Percentiles rank a stretch among this genome's conserved stretches.
phyloP scores from a whole-genome alignment of 2,113 vertebrate genomes.

The Burhinus bistriatus region DNA sequence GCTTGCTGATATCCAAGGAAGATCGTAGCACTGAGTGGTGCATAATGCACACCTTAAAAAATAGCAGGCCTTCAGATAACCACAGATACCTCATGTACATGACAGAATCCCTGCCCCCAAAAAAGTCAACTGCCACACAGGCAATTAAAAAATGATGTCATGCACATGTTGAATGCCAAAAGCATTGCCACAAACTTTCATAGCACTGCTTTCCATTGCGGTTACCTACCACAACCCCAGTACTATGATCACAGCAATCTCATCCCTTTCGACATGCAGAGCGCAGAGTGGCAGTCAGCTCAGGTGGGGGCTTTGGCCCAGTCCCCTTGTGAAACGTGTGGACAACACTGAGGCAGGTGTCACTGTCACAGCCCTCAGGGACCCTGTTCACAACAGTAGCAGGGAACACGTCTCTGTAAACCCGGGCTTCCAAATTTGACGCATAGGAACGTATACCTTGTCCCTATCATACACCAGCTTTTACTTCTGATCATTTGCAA shows the following conservation, averaged over 20 bases:
- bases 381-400: neutral
- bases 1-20: neutral
- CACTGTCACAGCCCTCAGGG: neutral
- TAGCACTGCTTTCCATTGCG: neutral
- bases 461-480: neutral
- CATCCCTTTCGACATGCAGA: neutral
- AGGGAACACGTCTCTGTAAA: neutral
- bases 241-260: neutral
- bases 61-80: neutral
- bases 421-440: neutral
- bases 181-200: neutral
- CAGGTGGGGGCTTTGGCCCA: neutral
- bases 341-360: neutral
- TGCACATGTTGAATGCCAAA: neutral
- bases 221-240: neutral
- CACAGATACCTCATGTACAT: neutral
- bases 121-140: neutral
- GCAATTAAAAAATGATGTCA: neutral
- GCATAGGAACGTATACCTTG: neutral
- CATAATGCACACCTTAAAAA: neutral
- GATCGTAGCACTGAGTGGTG: neutral
- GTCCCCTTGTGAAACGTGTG: neutral
- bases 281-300: neutral
- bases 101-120: neutral
- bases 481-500: neutral